Evolutionary conservation across 2,797 vertebrate species (phyloP).

Genomic region (Falco concolor): DNA sequence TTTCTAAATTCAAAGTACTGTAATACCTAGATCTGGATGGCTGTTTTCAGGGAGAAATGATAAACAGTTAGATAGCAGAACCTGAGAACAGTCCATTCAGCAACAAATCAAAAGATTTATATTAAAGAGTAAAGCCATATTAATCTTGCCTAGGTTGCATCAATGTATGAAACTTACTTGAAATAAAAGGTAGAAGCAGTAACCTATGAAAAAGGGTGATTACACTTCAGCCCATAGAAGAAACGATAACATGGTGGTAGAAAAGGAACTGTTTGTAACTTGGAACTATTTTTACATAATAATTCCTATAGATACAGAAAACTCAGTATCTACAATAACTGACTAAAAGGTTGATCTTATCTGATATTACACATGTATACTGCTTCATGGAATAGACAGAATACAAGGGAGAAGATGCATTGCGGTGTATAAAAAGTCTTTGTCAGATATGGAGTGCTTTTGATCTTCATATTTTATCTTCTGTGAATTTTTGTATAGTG

Average conservation of each 20-base stretch:
- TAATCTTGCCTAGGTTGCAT: constrained; percentile 52
- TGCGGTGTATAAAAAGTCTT: background rate
- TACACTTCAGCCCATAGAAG: background rate
- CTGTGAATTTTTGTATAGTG: background rate
- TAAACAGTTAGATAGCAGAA: constrained; percentile 64
- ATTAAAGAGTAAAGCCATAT: constrained; percentile 49
- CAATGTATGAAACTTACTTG: constrained; percentile 44
- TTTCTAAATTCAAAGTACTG: constrained; percentile 52
- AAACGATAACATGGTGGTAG: background rate
- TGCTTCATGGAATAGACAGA: background rate
- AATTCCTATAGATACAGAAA: background rate
- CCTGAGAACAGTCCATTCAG: constrained; percentile 54
- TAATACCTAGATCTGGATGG: constrained; percentile 50
- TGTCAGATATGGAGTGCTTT: background rate
- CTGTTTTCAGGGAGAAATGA: constrained; percentile 49
- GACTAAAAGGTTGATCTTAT: constrained; percentile 24
- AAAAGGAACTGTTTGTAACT: background rate
- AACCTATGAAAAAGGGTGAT: constrained; percentile 26
- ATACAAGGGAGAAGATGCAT: constrained; percentile 1
- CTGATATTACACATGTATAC: background rate
- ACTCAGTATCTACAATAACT: background rate
- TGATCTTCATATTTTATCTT: constrained; percentile 21
- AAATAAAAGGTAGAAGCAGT: constrained; percentile 39
- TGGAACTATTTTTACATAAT: background rate
- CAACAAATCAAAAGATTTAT: constrained; percentile 66